Base-by-base conservation (phyloP, 2,113 vertebrate species). In the Varanus komodoensis region DNA sequence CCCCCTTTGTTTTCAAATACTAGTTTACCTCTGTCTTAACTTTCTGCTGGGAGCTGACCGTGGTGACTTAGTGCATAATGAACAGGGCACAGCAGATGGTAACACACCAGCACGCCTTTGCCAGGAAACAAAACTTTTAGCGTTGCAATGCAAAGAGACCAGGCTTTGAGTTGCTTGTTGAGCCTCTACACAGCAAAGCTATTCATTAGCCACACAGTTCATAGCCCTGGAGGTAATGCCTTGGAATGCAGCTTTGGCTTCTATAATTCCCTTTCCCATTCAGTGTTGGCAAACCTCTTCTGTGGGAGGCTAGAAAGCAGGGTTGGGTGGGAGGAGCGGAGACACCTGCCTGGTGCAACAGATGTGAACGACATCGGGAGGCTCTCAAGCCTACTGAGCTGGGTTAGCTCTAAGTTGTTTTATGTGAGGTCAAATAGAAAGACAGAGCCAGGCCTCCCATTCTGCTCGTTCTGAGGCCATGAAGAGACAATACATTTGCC, bases 1-100 rank as follows among this genome's bases (percentile, higher is more conserved):
- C 90, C 79, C 73, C 75, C 90, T 89, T 68, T 95, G 95, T 96
- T 96, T 96, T 78, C 96, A 93, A 94, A 95, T 84, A 93, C 87
- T 8, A 64, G 92, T 96, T 94, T 94, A 89, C 92, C 94, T 92
- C 89, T 8, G 17, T 92, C 93, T 91, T 92, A 1, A 64, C 95
- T 95, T 67, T 95, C 94, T 79, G 91, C 92, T 25, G 79, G 91
- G 95, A 94, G 89, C 89, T 93, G 94, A 94, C 89, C 88, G 68
- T 80, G 25, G 74, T 84, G 93, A 78, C 93, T 95, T 11, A 80
- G 90, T 0, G 91, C 91, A 85, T 91, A 94, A 93, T 89, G 94
- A 96, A 89, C 1, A 21, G 87, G 81, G 38, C 29, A 77, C 78
- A 88, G 95, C 90, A 94, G 94, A 90, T 71, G 88, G 86, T 73